phyloP scores from a whole-genome alignment of 1,140 invertebrate species.

The Stegodyphus mimosarum region DNA sequence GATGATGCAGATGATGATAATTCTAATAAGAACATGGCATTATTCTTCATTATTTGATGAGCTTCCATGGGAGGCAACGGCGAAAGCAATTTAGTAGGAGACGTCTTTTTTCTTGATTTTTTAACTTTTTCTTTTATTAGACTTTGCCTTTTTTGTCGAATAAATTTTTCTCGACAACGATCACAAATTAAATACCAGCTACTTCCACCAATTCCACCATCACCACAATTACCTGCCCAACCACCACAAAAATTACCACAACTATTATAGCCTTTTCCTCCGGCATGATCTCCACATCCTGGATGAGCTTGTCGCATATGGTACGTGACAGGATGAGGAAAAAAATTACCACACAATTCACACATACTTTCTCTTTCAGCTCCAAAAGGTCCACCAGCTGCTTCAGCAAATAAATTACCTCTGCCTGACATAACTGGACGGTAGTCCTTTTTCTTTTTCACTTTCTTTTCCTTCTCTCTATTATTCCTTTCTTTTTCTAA shows the following conservation, averaged over 20 bases:
- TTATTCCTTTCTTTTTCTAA: conserved; percentile 70
- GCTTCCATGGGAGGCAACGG: conserved; percentile 72
- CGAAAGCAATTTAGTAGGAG: conserved; percentile 65
- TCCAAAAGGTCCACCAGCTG: conserved; percentile 63
- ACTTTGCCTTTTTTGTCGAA: conserved; percentile 72
- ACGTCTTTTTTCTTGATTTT: conserved; percentile 67
- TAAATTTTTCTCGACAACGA: conserved; percentile 84
- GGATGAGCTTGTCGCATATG: conserved; percentile 91
- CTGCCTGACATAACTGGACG: conserved; percentile 29
- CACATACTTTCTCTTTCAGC: conserved; percentile 77
- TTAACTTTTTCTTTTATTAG: conserved; percentile 67
- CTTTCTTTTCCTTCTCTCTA: conserved; percentile 65
- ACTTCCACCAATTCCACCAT: conserved; percentile 83
- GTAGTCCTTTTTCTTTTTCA: conserved; percentile 69
- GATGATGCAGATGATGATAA: conserved; percentile 77
- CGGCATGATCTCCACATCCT: conserved; percentile 88
- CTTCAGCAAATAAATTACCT: conserved; percentile 69
- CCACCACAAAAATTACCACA: conserved; percentile 85
- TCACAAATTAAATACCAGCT: conserved; percentile 95
- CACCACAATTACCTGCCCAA: conserved; percentile 89
- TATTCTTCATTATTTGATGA: conserved; percentile 88
- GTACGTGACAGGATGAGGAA: conserved; percentile 85
- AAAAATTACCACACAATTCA: conserved; percentile 84
- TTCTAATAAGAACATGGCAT: conserved; percentile 93
- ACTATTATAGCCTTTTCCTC: conserved; percentile 88